phyloP scores from a whole-genome alignment of 1,140 invertebrate species.

The Hylaeus anthracinus region DNA sequence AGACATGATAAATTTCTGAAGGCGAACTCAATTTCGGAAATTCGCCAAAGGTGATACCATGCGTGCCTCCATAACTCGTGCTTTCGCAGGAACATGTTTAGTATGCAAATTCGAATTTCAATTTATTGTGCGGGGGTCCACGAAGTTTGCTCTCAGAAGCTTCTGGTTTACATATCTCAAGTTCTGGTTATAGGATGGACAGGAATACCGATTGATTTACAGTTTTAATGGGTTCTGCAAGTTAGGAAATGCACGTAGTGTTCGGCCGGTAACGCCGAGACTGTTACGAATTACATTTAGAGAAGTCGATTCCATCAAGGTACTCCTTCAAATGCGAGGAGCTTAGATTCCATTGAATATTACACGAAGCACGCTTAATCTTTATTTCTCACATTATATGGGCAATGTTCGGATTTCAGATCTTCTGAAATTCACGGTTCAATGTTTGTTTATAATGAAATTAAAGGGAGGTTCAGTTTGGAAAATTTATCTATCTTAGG shows the following conservation, averaged over 20 bases:
- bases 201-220: slow-evolving; percentile 44
- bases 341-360: slow-evolving; percentile 1
- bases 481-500: neutral
- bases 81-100: neutral
- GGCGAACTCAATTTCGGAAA: neutral
- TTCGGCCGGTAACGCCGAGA: neutral
- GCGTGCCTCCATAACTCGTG: neutral
- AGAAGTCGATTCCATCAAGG: slow-evolving; percentile 7
- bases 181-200: slow-evolving; percentile 32
- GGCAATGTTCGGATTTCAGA: no score
- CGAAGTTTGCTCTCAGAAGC: slow-evolving; percentile 19
- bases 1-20: neutral
- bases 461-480: no score
- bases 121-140: slow-evolving; percentile 15
- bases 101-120: slow-evolving; percentile 22
- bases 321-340: slow-evolving; percentile 3
- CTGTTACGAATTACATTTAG: slow-evolving; percentile 31
- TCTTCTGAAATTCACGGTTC: neutral
- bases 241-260: slow-evolving; percentile 10
- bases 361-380: neutral
- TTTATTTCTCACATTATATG: neutral
- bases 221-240: slow-evolving; percentile 47
- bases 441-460: neutral
- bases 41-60: neutral
- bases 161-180: slow-evolving; percentile 15